Conservation (phyloP, 2,113 vertebrate species). For the Struthidea cinerea region DNA sequence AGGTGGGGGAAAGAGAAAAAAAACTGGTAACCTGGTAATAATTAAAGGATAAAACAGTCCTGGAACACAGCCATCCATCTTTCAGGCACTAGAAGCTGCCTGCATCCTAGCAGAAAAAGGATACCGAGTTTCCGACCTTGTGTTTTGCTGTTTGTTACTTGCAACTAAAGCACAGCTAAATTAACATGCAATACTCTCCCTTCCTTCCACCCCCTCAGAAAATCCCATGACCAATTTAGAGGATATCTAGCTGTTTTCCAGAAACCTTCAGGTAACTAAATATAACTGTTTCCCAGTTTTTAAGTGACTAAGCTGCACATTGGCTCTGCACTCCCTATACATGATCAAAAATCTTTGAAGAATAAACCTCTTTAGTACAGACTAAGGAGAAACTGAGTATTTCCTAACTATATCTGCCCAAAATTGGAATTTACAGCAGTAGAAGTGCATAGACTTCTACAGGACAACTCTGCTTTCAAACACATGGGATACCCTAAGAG, state of each 20-base stretch:
- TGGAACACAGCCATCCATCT: neutral
- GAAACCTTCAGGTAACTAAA: neutral
- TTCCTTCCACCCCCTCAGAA: neutral
- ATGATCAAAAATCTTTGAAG: neutral
- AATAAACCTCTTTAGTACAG: neutral
- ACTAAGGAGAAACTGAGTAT: neutral
- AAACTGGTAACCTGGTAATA: neutral
- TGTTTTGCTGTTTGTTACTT: neutral
- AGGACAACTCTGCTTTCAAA: neutral
- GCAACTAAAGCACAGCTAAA: neutral
- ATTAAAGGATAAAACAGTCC: neutral
- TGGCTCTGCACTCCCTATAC: neutral
- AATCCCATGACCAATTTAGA: neutral
- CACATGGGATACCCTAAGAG: neutral
- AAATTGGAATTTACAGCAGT: neutral
- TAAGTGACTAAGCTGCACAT: neutral
- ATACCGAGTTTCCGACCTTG: neutral
- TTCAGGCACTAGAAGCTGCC: neutral
- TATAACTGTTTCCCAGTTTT: neutral
- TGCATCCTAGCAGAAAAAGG: neutral
- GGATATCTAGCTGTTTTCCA: neutral
- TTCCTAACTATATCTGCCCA: neutral
- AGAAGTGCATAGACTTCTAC: neutral
- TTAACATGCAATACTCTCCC: neutral
- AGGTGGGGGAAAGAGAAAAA: neutral